phyloP scores from a whole-genome alignment of 2,888 invertebrate species.

The Stenoptilia bipunctidactyla region DNA sequence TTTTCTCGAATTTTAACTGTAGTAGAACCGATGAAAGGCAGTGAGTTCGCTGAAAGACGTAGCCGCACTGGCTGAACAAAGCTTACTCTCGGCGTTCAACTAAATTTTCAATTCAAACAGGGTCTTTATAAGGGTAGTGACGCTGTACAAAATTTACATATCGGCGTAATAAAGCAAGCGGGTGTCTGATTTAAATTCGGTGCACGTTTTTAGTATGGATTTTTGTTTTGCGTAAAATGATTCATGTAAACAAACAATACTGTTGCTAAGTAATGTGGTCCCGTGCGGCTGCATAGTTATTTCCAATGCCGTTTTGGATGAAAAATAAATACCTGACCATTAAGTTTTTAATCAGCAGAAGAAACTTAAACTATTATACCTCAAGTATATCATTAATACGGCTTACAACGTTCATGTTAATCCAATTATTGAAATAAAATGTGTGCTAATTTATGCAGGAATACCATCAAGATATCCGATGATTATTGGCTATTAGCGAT shows the following conservation, averaged over 20 bases:
- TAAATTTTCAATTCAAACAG: conserved; percentile 71
- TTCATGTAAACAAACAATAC: not conserved
- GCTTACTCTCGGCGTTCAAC: conserved; percentile 59
- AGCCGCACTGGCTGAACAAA: conserved; percentile 55
- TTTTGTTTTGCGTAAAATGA: conserved; percentile 20
- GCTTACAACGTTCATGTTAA: not conserved
- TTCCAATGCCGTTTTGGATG: not conserved
- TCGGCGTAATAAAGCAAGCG: conserved; percentile 66
- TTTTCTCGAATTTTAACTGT: not conserved
- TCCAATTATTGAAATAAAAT: not conserved
- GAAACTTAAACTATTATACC: not conserved
- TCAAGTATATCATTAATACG: not conserved
- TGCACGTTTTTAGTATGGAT: conserved; percentile 34
- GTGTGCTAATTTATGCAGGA: conserved; percentile 7
- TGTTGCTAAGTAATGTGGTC: not conserved
- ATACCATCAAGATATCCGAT: conserved; percentile 9
- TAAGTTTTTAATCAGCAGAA: no score
- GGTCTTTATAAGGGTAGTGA: conserved; percentile 71
- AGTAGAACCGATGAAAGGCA: conserved; percentile 23
- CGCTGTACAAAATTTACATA: conserved; percentile 69
- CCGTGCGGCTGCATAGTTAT: not conserved
- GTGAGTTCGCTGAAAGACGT: conserved; percentile 66
- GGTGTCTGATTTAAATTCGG: conserved; percentile 61
- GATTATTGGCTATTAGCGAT: conserved; percentile 10
- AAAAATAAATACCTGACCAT: no score